Evolutionary conservation across 2,888 invertebrate genomes (phyloP).

Genomic region (Ctena decussata): DNA sequence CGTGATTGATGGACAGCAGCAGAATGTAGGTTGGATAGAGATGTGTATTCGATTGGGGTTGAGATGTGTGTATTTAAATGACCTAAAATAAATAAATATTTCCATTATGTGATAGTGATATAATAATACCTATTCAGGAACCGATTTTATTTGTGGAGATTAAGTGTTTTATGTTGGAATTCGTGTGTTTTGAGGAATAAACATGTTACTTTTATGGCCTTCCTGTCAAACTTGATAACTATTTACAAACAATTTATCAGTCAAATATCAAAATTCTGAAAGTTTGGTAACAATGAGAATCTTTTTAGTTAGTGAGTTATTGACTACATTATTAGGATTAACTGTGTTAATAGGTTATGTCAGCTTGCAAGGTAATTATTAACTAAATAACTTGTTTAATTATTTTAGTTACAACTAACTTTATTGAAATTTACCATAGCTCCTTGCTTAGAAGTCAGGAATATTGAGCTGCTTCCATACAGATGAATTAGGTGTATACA

Average conservation of each 20-base stretch:
- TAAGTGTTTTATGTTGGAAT: neutral
- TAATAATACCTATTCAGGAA: neutral
- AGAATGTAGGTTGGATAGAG: neutral
- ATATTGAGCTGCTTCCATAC: too few species aligned
- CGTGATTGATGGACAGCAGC: neutral
- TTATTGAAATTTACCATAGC: slow-evolving; percentile 1
- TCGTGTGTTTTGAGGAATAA: neutral
- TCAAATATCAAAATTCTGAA: neutral
- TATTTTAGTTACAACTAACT: neutral
- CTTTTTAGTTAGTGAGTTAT: slow-evolving; percentile 1
- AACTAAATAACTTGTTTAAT: neutral
- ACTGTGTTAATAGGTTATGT: slow-evolving; percentile 14
- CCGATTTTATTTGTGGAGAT: neutral
- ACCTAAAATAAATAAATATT: slow-evolving; percentile 2
- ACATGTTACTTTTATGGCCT: neutral
- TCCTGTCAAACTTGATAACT: slow-evolving; percentile 8
- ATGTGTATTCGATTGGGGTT: too few species aligned
- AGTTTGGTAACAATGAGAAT: neutral
- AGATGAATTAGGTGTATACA: too few species aligned
- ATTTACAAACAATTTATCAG: neutral
- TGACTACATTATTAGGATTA: slow-evolving; percentile 8
- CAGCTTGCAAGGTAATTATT: slow-evolving; percentile 6
- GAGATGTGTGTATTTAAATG: neutral
- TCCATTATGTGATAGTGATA: neutral
- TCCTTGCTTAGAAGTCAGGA: neutral